Evolutionary conservation across 2,888 invertebrate genomes (phyloP).

Genomic region (Stenotaenia linearis): DNA sequence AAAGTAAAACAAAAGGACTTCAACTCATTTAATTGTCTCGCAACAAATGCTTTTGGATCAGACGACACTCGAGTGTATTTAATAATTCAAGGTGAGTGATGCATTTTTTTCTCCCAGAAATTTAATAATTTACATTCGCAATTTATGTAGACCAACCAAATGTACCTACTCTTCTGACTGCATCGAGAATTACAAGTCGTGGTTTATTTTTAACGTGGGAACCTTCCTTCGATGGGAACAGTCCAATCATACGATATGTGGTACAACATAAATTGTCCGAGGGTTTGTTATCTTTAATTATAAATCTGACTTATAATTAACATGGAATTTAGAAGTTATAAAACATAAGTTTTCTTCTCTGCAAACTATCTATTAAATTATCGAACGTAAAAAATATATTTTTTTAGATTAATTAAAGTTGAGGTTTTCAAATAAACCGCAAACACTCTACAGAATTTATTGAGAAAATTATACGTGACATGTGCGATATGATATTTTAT

Average conservation of each 20-base stretch:
- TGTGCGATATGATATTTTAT: not conserved
- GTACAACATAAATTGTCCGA: constrained; percentile 48
- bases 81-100: constrained; percentile 10
- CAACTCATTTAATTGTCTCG: constrained; percentile 33
- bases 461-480: not conserved
- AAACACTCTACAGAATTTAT: not conserved
- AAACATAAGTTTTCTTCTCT: too few species aligned
- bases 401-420: not conserved
- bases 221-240: constrained; percentile 47
- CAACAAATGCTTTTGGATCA: constrained; percentile 33
- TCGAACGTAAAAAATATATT: too few species aligned
- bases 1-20: constrained; percentile 34
- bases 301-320: too few species aligned
- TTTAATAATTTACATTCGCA: not conserved
- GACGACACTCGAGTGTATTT: not conserved
- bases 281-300: constrained; percentile 41
- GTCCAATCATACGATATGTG: constrained; percentile 46
- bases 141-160: constrained; percentile 49
- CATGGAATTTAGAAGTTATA: too few species aligned
- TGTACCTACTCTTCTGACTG: constrained; percentile 46
- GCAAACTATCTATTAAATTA: too few species aligned
- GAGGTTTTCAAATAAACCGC: not conserved
- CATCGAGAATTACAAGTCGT: constrained; percentile 47
- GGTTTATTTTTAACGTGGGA: constrained; percentile 49
- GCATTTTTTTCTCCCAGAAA: not conserved